These are phyloP conservation scores for Oreochromis tanganicae DNA, from an alignment of 2,113 vertebrate genomes.

Conservation along the genomic window DNA sequence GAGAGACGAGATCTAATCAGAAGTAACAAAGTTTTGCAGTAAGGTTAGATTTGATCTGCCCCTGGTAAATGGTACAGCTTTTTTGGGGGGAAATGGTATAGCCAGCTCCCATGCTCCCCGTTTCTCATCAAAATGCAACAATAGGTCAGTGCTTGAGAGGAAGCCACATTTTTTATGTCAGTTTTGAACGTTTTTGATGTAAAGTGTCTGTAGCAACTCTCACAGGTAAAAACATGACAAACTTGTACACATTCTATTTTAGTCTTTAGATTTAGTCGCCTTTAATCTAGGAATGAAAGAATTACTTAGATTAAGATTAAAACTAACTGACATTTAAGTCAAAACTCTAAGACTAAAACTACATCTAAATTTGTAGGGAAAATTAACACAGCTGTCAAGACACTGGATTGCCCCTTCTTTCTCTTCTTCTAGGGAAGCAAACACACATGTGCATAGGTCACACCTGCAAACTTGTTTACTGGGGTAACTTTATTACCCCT, in stretches of 20 bases:
- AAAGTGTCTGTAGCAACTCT: not conserved
- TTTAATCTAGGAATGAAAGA: not conserved
- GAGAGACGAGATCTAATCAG: not conserved
- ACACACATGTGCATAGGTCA: not conserved
- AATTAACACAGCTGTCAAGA: not conserved
- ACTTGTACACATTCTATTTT: not conserved
- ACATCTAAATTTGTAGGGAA: not conserved
- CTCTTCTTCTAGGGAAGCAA: not conserved
- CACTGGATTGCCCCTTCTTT: not conserved
- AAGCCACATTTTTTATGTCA: not conserved
- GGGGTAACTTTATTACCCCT: not conserved
- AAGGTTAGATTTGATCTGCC: not conserved
- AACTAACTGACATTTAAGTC: not conserved
- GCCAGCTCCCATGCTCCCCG: not conserved
- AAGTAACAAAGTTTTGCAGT: not conserved
- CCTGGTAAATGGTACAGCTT: not conserved
- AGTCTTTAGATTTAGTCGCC: rapidly evolving
- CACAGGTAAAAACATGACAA: not conserved
- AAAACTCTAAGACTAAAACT: not conserved
- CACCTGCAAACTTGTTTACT: not conserved
- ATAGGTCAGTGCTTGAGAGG: not conserved
- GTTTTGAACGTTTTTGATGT: not conserved
- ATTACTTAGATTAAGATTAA: not conserved
- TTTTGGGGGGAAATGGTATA: not conserved
- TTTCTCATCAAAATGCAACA: not conserved